phyloP scores from a whole-genome alignment of 2,113 vertebrate genomes.

The Procavia capensis region DNA sequence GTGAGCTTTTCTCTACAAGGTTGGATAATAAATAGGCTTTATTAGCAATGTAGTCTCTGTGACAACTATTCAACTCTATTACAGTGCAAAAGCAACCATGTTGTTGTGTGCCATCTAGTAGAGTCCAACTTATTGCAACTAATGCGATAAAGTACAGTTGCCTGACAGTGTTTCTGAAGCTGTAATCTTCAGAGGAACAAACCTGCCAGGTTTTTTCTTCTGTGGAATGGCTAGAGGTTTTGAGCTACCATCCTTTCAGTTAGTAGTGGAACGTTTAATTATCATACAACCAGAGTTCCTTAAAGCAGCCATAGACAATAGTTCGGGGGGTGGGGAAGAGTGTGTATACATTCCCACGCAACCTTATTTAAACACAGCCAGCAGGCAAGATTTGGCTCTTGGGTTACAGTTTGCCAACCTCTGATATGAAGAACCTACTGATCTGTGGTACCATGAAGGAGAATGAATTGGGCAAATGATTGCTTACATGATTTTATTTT shows the following conservation, averaged over 20 bases:
- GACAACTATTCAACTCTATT: background rate
- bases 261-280: too few species aligned
- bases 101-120: too few species aligned
- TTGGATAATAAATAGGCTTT: background rate
- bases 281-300: too few species aligned
- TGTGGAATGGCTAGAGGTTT: too few species aligned
- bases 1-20: background rate
- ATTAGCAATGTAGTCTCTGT: background rate
- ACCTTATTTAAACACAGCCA: background rate
- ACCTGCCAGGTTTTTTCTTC: too few species aligned
- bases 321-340: too few species aligned
- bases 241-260: too few species aligned
- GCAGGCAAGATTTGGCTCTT: background rate
- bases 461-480: background rate
- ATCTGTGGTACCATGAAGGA: background rate
- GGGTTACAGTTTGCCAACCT: background rate
- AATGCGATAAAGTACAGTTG: too few species aligned
- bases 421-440: background rate
- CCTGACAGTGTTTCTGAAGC: too few species aligned
- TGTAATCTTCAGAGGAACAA: too few species aligned
- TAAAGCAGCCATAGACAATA: background rate
- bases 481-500: background rate
- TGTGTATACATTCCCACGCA: background rate
- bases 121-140: too few species aligned
- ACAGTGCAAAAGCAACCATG: too few species aligned